phyloP scores from a whole-genome alignment of 1,140 invertebrate genomes.

The Saccostrea cuccullata region DNA sequence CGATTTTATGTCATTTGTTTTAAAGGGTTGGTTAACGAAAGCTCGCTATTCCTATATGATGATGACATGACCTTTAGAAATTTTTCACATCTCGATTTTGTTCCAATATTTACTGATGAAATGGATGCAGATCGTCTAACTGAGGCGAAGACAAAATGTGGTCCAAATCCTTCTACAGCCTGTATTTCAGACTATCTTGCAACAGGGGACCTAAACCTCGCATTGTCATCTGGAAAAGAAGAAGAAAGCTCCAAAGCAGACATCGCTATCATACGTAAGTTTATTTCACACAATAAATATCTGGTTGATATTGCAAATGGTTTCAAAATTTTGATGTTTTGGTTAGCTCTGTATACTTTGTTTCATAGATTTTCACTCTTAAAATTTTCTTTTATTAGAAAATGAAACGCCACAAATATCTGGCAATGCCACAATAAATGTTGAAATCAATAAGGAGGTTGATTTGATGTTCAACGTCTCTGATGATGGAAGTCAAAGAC shows the following conservation, averaged over 20 bases:
- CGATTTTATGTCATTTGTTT: not conserved
- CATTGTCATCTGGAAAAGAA: not conserved
- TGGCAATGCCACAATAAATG: not conserved
- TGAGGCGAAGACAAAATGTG: not conserved
- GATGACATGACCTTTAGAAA: not conserved
- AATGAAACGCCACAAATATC: not conserved
- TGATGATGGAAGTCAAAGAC: not conserved
- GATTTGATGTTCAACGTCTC: not conserved
- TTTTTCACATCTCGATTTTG: not conserved
- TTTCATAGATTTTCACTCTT: not conserved
- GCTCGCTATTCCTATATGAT: not conserved
- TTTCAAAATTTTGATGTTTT: not conserved
- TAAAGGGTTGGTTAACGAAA: not conserved
- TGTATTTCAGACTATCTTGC: constrained; percentile 42
- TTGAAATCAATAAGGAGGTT: not conserved
- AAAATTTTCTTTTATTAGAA: not conserved
- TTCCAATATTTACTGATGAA: not conserved
- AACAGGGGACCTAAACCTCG: constrained; percentile 5
- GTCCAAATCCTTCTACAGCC: not conserved
- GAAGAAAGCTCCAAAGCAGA: not conserved
- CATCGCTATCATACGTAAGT: not conserved
- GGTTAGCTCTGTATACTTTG: not conserved
- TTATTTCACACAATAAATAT: not conserved
- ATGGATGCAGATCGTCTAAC: not conserved
- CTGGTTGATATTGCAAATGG: not conserved